phyloP scores from a whole-genome alignment of 1,140 invertebrate genomes.

The Colletes latitarsis region DNA sequence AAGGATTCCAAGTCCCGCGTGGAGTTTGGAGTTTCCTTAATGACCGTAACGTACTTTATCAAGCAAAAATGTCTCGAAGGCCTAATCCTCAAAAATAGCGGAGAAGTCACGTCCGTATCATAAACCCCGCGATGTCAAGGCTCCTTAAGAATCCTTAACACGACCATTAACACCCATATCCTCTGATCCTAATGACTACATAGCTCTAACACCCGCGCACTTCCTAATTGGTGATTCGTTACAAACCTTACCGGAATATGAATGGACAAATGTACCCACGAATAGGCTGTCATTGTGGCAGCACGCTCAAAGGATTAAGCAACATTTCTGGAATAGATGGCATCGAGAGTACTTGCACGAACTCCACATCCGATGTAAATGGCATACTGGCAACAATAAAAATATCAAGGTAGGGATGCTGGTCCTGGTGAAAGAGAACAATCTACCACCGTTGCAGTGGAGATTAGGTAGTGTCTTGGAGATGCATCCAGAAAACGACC shows the following conservation, averaged over 20 bases:
- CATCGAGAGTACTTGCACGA: background rate
- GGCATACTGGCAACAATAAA: background rate
- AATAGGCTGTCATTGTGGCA: background rate
- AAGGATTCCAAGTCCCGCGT: no score
- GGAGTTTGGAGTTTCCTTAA: no score
- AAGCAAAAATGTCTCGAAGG: no score
- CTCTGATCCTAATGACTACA: conserved; percentile 6
- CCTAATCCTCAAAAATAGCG: no score
- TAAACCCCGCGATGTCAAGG: no score
- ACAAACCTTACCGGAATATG: background rate
- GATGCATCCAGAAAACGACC: background rate
- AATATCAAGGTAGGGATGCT: background rate
- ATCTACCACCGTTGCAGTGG: background rate
- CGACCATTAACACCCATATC: background rate
- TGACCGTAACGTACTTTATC: no score
- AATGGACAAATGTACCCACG: background rate
- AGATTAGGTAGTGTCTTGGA: background rate
- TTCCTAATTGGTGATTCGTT: conserved; percentile 10
- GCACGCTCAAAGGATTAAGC: background rate
- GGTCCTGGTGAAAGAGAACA: background rate
- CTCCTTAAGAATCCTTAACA: no score
- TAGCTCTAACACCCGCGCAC: background rate
- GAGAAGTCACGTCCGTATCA: no score
- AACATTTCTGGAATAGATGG: background rate
- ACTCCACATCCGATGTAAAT: background rate